phyloP scores from a whole-genome alignment of 2,888 invertebrate species.

The Boloria selene region DNA sequence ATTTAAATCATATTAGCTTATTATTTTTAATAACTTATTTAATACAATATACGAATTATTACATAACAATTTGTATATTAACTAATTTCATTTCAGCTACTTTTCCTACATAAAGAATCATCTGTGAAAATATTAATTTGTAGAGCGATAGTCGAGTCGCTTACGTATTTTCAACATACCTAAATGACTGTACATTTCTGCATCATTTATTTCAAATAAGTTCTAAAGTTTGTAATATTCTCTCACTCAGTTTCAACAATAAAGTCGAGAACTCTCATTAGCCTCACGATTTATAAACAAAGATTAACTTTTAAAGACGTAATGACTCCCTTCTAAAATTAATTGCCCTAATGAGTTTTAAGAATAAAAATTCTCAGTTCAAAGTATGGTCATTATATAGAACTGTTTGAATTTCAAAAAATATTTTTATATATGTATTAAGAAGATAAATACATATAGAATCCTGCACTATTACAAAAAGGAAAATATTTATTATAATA shows the following conservation, averaged over 20 bases:
- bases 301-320: conserved; percentile 48
- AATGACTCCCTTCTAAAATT: conserved; percentile 43
- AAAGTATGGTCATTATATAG: background rate
- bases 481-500: no score
- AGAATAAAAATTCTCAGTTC: conserved; percentile 9
- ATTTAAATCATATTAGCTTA: no score
- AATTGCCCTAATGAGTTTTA: conserved; percentile 37
- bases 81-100: conserved; percentile 20
- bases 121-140: conserved; percentile 28
- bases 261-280: conserved; percentile 54
- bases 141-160: conserved; percentile 35
- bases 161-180: conserved; percentile 38
- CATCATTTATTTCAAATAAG: conserved; percentile 46
- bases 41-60: conserved; percentile 3
- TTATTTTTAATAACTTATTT: no score
- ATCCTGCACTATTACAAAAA: no score
- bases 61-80: conserved; percentile 7
- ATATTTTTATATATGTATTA: no score
- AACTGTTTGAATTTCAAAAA: background rate
- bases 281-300: conserved; percentile 54
- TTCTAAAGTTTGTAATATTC: conserved; percentile 46
- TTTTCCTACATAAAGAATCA: no score
- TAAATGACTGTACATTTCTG: conserved; percentile 44
- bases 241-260: conserved; percentile 47
- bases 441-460: no score